These are phyloP conservation scores for Poecile atricapillus DNA, from an alignment of 2,113 vertebrate genomes.

Conservation along the genomic window DNA sequence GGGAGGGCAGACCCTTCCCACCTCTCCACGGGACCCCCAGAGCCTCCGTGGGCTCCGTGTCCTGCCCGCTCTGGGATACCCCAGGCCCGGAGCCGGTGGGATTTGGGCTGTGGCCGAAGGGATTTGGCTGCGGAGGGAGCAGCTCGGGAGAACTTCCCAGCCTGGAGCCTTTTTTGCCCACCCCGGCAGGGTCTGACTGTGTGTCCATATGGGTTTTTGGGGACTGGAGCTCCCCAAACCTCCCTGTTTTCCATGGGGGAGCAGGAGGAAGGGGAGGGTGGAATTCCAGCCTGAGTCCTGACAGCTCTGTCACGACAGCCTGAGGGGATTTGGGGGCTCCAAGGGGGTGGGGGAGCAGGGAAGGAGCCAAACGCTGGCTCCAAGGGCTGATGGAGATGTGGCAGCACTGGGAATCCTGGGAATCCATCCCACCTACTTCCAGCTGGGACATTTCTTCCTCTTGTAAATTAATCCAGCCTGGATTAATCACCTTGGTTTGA, in stretches of 20 bases:
- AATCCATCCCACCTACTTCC: background rate
- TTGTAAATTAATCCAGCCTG: background rate
- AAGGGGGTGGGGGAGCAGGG: fast-evolving
- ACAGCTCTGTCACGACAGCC: background rate
- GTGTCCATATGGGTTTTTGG: background rate
- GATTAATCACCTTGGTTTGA: fast-evolving
- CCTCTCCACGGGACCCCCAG: background rate
- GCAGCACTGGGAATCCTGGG: background rate
- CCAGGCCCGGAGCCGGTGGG: background rate
- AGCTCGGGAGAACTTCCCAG: background rate
- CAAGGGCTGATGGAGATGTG: background rate
- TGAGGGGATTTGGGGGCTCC: background rate
- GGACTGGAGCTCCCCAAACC: background rate
- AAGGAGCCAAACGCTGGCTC: background rate
- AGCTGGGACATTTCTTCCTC: background rate
- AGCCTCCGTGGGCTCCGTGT: background rate
- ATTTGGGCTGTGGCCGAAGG: background rate
- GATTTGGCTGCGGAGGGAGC: background rate
- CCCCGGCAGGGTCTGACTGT: background rate
- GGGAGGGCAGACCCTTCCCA: background rate
- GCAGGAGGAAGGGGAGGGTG: no score
- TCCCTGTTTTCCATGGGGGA: background rate
- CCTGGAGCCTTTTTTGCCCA: background rate
- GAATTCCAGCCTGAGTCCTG: background rate
- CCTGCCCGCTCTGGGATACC: background rate